Conservation (phyloP, 1,140 invertebrate genomes). For the Cydia amplana region DNA sequence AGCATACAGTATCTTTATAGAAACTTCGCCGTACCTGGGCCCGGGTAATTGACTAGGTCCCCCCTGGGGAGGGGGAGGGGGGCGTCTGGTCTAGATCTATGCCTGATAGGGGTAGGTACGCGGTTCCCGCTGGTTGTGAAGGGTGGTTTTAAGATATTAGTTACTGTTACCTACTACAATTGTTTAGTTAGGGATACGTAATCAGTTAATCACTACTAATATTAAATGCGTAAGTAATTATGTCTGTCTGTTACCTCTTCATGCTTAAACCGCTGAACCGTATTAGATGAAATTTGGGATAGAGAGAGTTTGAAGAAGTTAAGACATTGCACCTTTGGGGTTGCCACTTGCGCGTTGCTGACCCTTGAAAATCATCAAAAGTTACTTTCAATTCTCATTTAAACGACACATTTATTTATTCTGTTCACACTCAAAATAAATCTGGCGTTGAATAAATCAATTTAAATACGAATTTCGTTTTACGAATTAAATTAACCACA, state of each 20-base stretch:
- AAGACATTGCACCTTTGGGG: too few relatives aligned
- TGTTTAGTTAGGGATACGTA: too few relatives aligned
- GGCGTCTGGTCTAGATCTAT: slow-evolving; percentile 46
- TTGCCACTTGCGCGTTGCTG: too few relatives aligned
- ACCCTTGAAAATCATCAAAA: neutral
- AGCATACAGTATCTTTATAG: slow-evolving; percentile 38
- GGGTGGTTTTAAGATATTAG: too few relatives aligned
- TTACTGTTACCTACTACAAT: too few relatives aligned
- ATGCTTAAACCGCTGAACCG: too few relatives aligned
- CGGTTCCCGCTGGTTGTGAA: too few relatives aligned
- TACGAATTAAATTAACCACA: slow-evolving; percentile 19
- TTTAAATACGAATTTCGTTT: neutral
- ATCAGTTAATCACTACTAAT: too few relatives aligned
- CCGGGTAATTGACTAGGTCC: slow-evolving; percentile 66
- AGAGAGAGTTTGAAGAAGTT: too few relatives aligned
- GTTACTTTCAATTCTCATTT: neutral
- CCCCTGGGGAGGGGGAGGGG: neutral
- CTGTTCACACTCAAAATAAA: neutral
- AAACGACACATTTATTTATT: neutral
- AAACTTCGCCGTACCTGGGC: slow-evolving; percentile 42
- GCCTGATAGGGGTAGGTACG: slow-evolving; percentile 6
- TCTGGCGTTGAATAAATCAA: slow-evolving; percentile 1
- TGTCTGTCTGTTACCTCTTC: too few relatives aligned
- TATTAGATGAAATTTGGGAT: too few relatives aligned
- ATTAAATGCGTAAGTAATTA: too few relatives aligned